Percentiles rank a stretch among this genome's conserved stretches.
These are phyloP conservation scores for Urocolius indicus DNA, from an alignment of 2,113 vertebrate genomes.

Conservation along the genomic window DNA sequence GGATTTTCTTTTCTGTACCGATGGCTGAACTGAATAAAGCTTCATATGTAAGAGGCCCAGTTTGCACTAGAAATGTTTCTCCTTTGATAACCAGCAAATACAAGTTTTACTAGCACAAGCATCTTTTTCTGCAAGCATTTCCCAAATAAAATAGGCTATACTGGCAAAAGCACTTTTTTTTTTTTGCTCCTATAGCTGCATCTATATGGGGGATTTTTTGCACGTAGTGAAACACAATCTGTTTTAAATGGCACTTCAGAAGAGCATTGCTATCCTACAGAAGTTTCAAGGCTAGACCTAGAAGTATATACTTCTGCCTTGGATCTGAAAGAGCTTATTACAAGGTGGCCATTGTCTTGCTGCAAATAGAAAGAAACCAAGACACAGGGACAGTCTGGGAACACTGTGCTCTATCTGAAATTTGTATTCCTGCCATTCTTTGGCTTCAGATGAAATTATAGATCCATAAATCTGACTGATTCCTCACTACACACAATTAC, in stretches of 20 bases:
- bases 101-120: constrained; percentile 40
- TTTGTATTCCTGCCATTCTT: background rate
- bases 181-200: constrained; percentile 47
- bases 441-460: constrained; percentile 7
- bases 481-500: background rate
- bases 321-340: background rate
- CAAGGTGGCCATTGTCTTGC: constrained; percentile 22
- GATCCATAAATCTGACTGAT: background rate
- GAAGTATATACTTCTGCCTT: background rate
- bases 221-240: constrained; percentile 40
- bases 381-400: background rate
- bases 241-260: constrained; percentile 56
- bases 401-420: background rate
- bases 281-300: constrained; percentile 52
- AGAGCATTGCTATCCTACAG: constrained; percentile 39
- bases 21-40: constrained; percentile 34
- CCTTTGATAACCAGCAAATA: constrained; percentile 33
- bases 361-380: background rate
- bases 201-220: constrained; percentile 50
- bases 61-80: constrained; percentile 31
- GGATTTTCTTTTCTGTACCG: constrained; percentile 34
- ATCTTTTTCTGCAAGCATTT: constrained; percentile 55
- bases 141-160: constrained; percentile 55
- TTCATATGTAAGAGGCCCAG: background rate
- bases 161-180: constrained; percentile 50